phyloP scores from a whole-genome alignment of 2,113 vertebrate species.

The Hystrix cristata region DNA sequence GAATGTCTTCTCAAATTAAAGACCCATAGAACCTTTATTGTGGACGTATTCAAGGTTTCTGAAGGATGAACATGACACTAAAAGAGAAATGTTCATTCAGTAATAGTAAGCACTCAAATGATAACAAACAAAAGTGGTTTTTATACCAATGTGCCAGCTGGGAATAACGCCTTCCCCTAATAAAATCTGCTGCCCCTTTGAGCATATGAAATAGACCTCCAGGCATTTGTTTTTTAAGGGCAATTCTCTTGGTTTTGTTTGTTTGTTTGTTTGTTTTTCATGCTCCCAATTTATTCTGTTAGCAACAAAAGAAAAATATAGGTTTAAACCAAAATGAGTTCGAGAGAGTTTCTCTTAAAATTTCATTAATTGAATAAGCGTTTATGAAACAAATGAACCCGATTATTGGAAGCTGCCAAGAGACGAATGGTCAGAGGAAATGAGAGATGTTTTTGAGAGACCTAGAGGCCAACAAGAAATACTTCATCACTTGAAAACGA shows the following conservation, averaged over 20 bases:
- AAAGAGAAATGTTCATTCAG: constrained; percentile 10
- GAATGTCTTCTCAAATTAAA: background rate
- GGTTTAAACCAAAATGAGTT: background rate
- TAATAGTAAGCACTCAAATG: constrained; percentile 2
- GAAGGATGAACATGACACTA: background rate
- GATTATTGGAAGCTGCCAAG: background rate
- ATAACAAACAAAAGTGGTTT: background rate
- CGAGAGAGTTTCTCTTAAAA: background rate
- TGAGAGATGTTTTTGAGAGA: background rate
- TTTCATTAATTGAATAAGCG: background rate
- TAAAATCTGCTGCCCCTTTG: background rate
- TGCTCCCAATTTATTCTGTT: background rate
- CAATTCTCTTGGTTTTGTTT: background rate
- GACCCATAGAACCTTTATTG: background rate
- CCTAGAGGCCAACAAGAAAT: background rate
- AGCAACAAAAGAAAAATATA: background rate
- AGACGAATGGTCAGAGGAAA: background rate
- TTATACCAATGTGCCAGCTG: background rate
- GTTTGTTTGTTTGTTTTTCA: background rate
- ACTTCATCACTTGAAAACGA: background rate
- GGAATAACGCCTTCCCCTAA: background rate
- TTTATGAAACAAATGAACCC: background rate
- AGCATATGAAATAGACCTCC: background rate
- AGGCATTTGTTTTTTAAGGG: background rate
- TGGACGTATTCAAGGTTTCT: background rate